phyloP scores from a whole-genome alignment of 2,888 invertebrate species.

The Onthophagus sagittarius region DNA sequence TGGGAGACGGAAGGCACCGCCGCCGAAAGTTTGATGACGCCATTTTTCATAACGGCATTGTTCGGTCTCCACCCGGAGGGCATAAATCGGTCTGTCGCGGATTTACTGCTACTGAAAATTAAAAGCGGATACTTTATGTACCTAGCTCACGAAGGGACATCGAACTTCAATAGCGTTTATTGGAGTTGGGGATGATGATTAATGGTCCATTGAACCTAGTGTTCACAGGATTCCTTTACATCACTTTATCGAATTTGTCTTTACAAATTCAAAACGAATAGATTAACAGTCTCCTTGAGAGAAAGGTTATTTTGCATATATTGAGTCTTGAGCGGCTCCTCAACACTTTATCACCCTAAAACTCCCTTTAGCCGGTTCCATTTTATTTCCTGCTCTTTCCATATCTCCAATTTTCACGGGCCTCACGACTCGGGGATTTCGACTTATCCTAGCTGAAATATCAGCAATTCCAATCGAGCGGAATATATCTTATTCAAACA shows the following conservation, averaged over 20 bases:
- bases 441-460: background rate
- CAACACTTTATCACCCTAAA: background rate
- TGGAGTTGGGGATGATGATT: background rate
- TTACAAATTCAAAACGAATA: background rate
- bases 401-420: background rate
- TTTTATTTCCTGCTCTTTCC: background rate
- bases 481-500: constrained; percentile 2
- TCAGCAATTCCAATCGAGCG: constrained; percentile 2
- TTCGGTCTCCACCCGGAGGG: constrained; percentile 4
- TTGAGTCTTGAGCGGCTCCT: background rate
- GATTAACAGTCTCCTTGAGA: background rate
- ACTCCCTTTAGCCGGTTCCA: background rate
- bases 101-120: constrained; percentile 6
- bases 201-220: background rate
- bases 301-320: background rate
- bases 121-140: constrained; percentile 14
- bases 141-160: background rate
- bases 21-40: constrained; percentile 10
- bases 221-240: background rate
- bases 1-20: constrained; percentile 8
- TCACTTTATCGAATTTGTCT: background rate
- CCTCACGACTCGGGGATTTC: background rate
- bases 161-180: background rate
- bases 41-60: constrained; percentile 13
- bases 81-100: constrained; percentile 1